These are phyloP conservation scores for Drosophila albomicans DNA, from an alignment of 1,140 invertebrate genomes.

Conservation along the genomic window DNA sequence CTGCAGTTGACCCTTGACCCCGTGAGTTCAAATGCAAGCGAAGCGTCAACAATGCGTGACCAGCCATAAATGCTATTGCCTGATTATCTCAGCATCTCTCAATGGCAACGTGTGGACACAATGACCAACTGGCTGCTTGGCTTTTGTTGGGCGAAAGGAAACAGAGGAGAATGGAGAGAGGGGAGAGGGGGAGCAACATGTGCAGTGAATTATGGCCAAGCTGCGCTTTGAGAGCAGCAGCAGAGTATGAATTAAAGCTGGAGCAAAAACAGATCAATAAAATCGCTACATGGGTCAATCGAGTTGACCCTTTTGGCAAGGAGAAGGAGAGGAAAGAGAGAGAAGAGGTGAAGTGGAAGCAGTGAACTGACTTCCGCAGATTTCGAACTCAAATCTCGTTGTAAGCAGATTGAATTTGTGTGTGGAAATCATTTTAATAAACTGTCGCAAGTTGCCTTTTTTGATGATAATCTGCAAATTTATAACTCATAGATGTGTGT, in stretches of 20 bases:
- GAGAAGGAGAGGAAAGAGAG: neutral
- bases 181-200: slow-evolving; percentile 28
- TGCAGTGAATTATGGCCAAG: slow-evolving; percentile 64
- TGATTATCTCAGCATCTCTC: slow-evolving; percentile 24
- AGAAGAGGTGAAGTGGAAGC: too few relatives aligned
- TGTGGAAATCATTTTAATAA: slow-evolving; percentile 74
- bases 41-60: slow-evolving; percentile 35
- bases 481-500: slow-evolving; percentile 51
- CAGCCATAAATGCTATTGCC: slow-evolving; percentile 22
- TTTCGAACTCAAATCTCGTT: neutral
- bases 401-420: slow-evolving; percentile 74
- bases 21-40: too few relatives aligned
- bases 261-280: slow-evolving; percentile 16
- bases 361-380: neutral
- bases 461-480: slow-evolving; percentile 69
- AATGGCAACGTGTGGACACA: slow-evolving; percentile 24
- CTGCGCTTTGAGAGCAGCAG: slow-evolving; percentile 21
- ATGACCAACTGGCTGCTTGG: slow-evolving; percentile 38
- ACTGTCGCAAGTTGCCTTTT: slow-evolving; percentile 67
- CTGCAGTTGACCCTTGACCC: slow-evolving; percentile 27
- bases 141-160: slow-evolving; percentile 16
- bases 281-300: neutral
- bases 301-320: slow-evolving; percentile 26
- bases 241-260: slow-evolving; percentile 24
- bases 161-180: neutral